Conservation (phyloP, 2,113 vertebrate species). For the Notothenia coriiceps region DNA sequence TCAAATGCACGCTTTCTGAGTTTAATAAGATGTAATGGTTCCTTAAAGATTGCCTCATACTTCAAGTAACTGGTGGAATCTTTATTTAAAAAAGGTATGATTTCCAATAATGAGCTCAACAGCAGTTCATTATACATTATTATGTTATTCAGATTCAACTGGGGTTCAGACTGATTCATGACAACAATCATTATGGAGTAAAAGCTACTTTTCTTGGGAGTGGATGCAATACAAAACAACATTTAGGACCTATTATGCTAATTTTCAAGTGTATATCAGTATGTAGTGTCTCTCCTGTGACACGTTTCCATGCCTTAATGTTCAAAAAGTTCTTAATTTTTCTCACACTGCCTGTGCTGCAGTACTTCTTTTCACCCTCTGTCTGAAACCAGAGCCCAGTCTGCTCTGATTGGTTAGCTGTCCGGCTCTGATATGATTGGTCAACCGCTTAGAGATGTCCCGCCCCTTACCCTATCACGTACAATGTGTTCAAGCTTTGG, state of each 20-base stretch:
- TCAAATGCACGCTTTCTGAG: constrained; percentile 43
- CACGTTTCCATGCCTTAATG: too few species aligned
- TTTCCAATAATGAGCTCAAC: constrained; percentile 53
- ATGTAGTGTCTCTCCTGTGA: too few species aligned
- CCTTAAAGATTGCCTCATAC: constrained; percentile 52
- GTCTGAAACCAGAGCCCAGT: too few species aligned
- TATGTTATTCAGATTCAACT: background rate
- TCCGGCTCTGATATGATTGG: too few species aligned
- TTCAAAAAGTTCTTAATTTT: too few species aligned
- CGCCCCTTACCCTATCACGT: too few species aligned
- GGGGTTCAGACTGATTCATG: background rate
- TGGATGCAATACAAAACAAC: background rate
- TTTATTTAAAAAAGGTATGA: constrained; percentile 17
- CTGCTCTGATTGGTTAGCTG: too few species aligned
- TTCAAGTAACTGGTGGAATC: constrained; percentile 37
- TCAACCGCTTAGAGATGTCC: too few species aligned
- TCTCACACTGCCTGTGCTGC: too few species aligned
- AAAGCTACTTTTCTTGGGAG: background rate
- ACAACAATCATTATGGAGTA: background rate
- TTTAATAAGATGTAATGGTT: constrained; percentile 50
- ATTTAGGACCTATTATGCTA: background rate
- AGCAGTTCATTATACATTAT: constrained; percentile 37
- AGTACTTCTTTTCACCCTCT: too few species aligned
- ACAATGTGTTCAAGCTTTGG: too few species aligned
- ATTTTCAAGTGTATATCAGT: too few species aligned